Percentiles rank a stretch among this genome's conserved stretches.
Evolutionary conservation across 37 sponge, comb jelly and placozoan species (phyloP).

Genomic region (Chondrilla cf. caribensis): DNA sequence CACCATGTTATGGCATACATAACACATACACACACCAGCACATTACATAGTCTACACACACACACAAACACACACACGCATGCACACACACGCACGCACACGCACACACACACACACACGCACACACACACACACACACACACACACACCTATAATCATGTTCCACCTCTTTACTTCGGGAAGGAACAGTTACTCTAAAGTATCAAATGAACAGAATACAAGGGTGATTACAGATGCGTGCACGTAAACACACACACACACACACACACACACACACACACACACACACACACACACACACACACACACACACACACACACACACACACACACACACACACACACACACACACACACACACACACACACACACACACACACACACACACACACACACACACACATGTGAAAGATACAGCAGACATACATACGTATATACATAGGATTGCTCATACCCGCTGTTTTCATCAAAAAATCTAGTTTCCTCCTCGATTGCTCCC

Average conservation of each 20-base stretch:
- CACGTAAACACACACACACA: slow-evolving; percentile 4
- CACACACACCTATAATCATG: neutral
- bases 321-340: neutral
- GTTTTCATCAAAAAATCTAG: slow-evolving; percentile 53
- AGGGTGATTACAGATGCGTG: too few species aligned
- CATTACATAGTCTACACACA: neutral
- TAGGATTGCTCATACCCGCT: slow-evolving; percentile 41
- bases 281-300: neutral
- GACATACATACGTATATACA: too few species aligned
- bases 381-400: slow-evolving; percentile 19
- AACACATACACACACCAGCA: neutral
- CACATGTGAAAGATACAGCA: too few species aligned
- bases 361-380: neutral
- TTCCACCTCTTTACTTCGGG: too few species aligned
- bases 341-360: slow-evolving; percentile 16
- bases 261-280: neutral
- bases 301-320: slow-evolving; percentile 11
- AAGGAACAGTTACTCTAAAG: too few species aligned
- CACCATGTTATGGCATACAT: neutral
- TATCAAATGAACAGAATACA: too few species aligned
- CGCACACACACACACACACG: slow-evolving; percentile 1
- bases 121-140: slow-evolving; percentile 5
- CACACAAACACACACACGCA: neutral
- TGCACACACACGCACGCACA: neutral
- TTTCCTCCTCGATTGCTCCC: slow-evolving; percentile 38